A percentile compares a stretch with the other conserved stretches of the same genome.
These are phyloP conservation scores for Dallia pectoralis DNA, from an alignment of 2,797 vertebrate species.

Conservation along the genomic window DNA sequence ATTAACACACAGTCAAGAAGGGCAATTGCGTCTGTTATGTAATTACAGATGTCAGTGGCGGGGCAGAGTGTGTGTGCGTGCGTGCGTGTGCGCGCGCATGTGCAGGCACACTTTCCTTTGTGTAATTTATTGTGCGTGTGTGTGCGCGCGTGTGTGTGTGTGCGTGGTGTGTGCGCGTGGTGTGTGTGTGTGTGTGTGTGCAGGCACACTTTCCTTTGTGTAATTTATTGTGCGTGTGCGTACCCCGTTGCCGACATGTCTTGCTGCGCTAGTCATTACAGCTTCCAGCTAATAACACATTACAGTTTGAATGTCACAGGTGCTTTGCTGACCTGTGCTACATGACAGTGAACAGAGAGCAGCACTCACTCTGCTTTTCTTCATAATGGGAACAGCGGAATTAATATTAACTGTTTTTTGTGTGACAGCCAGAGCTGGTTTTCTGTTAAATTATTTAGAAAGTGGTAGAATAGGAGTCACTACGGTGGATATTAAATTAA, in stretches of 20 bases:
- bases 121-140: not conserved
- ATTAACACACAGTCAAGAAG: constrained; percentile 9
- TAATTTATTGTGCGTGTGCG: not conserved
- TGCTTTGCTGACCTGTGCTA: constrained; percentile 1
- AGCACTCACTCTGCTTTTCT: not conserved
- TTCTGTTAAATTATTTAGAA: not conserved
- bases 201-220: not conserved
- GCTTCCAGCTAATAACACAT: constrained; percentile 8
- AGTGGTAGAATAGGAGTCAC: not conserved
- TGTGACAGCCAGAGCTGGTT: not conserved
- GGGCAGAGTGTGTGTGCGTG: not conserved
- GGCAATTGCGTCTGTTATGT: not conserved
- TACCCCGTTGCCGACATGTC: not conserved
- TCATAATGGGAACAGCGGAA: not conserved
- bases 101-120: not conserved
- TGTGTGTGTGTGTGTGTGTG: not conserved
- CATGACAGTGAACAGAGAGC: not conserved
- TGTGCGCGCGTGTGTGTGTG: not conserved
- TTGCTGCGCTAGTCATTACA: not conserved
- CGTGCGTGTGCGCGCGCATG: not conserved
- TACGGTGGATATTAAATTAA: not conserved
- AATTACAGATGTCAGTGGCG: not conserved
- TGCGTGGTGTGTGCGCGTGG: not conserved
- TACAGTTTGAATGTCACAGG: constrained; percentile 13
- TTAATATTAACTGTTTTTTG: not conserved